Base-by-base conservation (phyloP, 2,888 invertebrate species). In the Saturnia japonica region DNA sequence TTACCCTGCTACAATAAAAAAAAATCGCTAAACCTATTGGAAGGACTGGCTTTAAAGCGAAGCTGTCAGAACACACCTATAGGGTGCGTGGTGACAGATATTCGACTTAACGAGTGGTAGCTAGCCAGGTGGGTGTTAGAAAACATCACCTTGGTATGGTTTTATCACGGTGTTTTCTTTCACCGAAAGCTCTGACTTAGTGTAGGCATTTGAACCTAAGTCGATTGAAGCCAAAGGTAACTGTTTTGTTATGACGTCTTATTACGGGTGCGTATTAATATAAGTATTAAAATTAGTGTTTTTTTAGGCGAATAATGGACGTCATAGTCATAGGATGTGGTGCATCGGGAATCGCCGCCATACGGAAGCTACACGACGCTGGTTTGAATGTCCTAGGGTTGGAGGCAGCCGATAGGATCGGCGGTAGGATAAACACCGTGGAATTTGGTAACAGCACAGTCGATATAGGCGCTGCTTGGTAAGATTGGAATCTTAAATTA, bases 391-490 rank as follows among this genome's bases (percentile, higher is more conserved):
- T 96, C 1, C 74, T 95, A 51, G 89, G 96, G 0, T 80, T 96
- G 64, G 96, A 96, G 83, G 95, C 95, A 0, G 95, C 95, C 75
- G 88, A 94, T 75, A 93, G 96, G 51, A 93, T 96, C 69, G 96
- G 96, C 0, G 96, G 96, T 0, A 91, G 96, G 71, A 90, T 96
- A 28, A 78, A 89, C 68, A 94, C 95, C 0, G 88, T 94, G 3
- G 87, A 90, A 0, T 95, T 94, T 75, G 95, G 93, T 1, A 94
- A 94, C 0, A 94, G 93, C 74, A 87, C 94, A 8, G 89, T 97
- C 8, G 97, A 97, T 83, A 81, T 97, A 68, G 97, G 97, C 0
- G 97, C 96, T 67, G 97, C 97, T 77, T 97, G 97, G 97, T 96
- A 75, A 85, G 82, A 72, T n/a, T n/a, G n/a, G 22, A 40, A 64